Percentiles rank a stretch among this genome's conserved stretches.
Evolutionary conservation across 2,888 invertebrate genomes (phyloP).

Genomic region (Morpho deidamia): DNA sequence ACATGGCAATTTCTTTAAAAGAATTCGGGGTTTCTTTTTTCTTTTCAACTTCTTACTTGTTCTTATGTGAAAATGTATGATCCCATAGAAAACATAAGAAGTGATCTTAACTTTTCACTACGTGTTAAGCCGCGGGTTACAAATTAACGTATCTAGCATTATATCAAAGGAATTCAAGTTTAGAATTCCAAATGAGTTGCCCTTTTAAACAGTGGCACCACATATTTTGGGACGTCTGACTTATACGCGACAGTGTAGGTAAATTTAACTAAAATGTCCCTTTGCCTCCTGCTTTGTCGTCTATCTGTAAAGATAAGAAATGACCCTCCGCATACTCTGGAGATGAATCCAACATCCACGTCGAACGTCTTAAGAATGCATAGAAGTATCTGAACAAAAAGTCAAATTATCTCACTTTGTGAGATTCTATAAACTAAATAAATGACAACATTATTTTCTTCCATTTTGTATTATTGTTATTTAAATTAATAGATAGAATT

Average conservation of each 20-base stretch:
- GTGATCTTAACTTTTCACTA: too few species aligned
- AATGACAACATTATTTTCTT: too few species aligned
- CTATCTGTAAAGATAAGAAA: slow-evolving; percentile 35
- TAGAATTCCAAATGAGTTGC: slow-evolving; percentile 13
- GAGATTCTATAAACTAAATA: too few species aligned
- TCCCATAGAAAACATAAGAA: too few species aligned
- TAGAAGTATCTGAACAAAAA: slow-evolving; percentile 26
- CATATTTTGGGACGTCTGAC: slow-evolving; percentile 9
- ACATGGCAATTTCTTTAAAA: too few species aligned
- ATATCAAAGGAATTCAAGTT: not conserved
- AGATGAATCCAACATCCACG: slow-evolving; percentile 69
- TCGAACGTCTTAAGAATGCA: slow-evolving; percentile 24
- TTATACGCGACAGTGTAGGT: slow-evolving; percentile 11
- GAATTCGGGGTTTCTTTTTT: too few species aligned
- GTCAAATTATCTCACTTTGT: not conserved
- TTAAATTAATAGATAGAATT: too few species aligned
- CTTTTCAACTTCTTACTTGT: too few species aligned
- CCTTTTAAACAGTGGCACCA: slow-evolving; percentile 20
- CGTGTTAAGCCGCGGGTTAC: too few species aligned
- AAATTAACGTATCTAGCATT: too few species aligned
- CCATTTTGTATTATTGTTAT: too few species aligned
- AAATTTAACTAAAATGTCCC: slow-evolving; percentile 20
- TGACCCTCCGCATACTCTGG: slow-evolving; percentile 42
- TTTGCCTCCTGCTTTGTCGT: slow-evolving; percentile 35
- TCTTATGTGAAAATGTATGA: too few species aligned